Percentiles rank a stretch among this genome's conserved stretches.
phyloP scores from a whole-genome alignment of 2,113 vertebrate species.

The Phycodurus eques region DNA sequence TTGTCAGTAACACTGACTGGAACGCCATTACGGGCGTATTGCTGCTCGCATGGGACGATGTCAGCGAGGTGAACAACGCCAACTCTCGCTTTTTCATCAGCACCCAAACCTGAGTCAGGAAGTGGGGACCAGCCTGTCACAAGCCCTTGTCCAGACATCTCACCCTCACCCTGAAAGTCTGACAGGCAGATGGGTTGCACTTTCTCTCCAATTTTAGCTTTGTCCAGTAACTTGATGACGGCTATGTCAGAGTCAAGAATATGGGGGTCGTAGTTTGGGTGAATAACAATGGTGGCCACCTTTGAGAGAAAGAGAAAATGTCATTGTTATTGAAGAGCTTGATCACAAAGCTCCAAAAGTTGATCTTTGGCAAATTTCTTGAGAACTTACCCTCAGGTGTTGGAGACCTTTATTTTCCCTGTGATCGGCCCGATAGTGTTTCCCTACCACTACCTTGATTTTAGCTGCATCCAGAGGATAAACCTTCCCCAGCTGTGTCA shows the following conservation, averaged over 20 bases:
- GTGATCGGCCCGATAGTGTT: constrained; percentile 84
- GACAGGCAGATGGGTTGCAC: constrained; percentile 90
- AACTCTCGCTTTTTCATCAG: constrained; percentile 81
- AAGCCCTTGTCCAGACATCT: constrained; percentile 70
- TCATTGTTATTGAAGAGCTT: background rate
- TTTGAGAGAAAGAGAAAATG: constrained; percentile 41
- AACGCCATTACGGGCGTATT: constrained; percentile 85
- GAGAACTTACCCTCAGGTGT: constrained; percentile 80
- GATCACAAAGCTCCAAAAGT: background rate
- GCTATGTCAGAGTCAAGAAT: constrained; percentile 92
- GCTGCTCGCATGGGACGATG: constrained; percentile 87
- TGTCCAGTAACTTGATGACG: constrained; percentile 89
- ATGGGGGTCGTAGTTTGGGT: constrained; percentile 90
- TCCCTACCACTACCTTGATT: constrained; percentile 89
- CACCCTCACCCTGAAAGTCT: constrained; percentile 66
- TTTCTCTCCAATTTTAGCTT: constrained; percentile 85
- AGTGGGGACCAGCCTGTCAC: constrained; percentile 90
- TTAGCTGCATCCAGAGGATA: constrained; percentile 80
- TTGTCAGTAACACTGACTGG: constrained; percentile 91
- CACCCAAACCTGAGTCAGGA: constrained; percentile 66
- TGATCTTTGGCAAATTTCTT: background rate
- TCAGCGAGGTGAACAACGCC: constrained; percentile 83
- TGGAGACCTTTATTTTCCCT: constrained; percentile 85
- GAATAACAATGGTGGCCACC: constrained; percentile 86
- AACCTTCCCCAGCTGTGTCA: constrained; percentile 88